Evolutionary conservation across 2,797 vertebrate genomes (phyloP).

Genomic region (Psittacula derbiana): DNA sequence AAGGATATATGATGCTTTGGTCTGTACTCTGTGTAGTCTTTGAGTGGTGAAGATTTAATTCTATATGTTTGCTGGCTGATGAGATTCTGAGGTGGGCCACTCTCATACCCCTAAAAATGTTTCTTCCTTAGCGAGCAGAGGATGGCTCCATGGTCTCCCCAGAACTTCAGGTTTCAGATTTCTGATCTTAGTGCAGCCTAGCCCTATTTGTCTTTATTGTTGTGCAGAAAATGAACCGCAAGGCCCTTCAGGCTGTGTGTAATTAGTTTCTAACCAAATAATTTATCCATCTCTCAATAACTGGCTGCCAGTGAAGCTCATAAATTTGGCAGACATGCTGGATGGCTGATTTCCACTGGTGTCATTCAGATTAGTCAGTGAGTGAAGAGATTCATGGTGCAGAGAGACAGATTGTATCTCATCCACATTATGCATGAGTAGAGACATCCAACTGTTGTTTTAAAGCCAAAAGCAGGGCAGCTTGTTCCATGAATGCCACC

Average conservation of each 20-base stretch:
- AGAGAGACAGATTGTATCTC: slow-evolving; percentile 41
- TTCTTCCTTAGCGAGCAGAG: background rate
- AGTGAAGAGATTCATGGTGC: background rate
- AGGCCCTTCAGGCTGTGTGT: slow-evolving; percentile 10
- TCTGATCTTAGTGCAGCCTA: background rate
- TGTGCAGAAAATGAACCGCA: background rate
- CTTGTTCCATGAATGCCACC: background rate
- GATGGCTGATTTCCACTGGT: slow-evolving; percentile 44
- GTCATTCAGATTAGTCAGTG: background rate
- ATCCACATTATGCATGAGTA: background rate
- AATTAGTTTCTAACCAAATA: slow-evolving; percentile 57
- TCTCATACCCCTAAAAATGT: background rate
- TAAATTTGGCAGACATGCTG: slow-evolving; percentile 28
- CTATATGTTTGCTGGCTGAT: background rate
- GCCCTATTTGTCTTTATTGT: slow-evolving; percentile 1
- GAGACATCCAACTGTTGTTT: background rate
- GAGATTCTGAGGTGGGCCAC: background rate
- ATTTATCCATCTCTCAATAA: slow-evolving; percentile 53
- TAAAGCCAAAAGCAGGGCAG: background rate
- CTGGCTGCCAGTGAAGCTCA: slow-evolving; percentile 34
- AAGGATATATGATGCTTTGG: background rate
- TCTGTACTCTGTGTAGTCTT: background rate
- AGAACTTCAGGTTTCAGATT: background rate
- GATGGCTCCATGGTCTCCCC: background rate
- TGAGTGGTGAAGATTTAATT: background rate